Conservation (phyloP, 2,888 invertebrate genomes). For the Sinotaia quadrata region DNA sequence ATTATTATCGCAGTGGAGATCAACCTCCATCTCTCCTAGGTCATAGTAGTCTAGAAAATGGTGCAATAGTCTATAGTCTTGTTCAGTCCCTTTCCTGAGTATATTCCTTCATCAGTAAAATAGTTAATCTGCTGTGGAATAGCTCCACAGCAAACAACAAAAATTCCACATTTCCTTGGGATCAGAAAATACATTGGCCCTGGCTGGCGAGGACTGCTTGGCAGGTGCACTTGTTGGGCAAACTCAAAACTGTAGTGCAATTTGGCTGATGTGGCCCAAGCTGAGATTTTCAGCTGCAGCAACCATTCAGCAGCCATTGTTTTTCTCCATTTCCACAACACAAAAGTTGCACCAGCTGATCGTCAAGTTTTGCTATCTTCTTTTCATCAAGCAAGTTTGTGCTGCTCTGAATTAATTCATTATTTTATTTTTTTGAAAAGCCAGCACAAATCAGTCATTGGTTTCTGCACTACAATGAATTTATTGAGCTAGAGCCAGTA, state of each 20-base stretch:
- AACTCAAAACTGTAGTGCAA: slow-evolving; percentile 44
- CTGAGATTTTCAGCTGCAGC: no score
- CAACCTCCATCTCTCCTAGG: slow-evolving; percentile 14
- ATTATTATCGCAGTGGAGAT: slow-evolving; percentile 21
- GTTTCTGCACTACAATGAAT: no score
- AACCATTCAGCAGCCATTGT: no score
- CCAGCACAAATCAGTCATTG: no score
- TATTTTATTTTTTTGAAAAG: no score
- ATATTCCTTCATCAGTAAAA: slow-evolving; percentile 42
- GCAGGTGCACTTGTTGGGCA: slow-evolving; percentile 46
- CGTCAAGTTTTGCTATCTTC: no score
- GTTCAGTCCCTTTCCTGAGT: slow-evolving; percentile 29
- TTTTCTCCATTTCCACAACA: no score
- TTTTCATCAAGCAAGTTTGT: no score
- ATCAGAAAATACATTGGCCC: slow-evolving; percentile 48
- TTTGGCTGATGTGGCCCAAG: no score
- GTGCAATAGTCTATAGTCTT: slow-evolving; percentile 20
- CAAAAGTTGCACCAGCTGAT: no score
- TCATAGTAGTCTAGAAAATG: slow-evolving; percentile 32
- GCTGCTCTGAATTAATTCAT: no score
- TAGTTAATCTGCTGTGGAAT: slow-evolving; percentile 32
- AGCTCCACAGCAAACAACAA: slow-evolving; percentile 42
- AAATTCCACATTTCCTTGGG: slow-evolving; percentile 46
- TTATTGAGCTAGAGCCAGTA: no score
- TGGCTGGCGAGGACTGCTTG: slow-evolving; percentile 45